A percentile compares a stretch with the other conserved stretches of the same genome.
phyloP scores from a whole-genome alignment of 2,113 vertebrate genomes.

The Mesembrinibis cayennensis region DNA sequence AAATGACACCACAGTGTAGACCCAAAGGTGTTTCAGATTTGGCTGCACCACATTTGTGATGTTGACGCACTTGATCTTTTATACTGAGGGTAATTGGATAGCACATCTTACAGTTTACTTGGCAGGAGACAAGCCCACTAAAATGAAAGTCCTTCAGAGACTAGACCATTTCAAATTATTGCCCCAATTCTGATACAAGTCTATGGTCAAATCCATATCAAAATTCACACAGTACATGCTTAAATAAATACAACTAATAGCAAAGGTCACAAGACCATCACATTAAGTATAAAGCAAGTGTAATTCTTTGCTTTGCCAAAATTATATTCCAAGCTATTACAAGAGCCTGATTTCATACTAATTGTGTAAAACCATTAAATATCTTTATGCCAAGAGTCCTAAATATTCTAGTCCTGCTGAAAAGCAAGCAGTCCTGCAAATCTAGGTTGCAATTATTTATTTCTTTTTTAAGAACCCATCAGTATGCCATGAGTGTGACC shows the following conservation, averaged over 20 bases:
- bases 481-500: not conserved
- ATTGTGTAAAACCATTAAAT: not conserved
- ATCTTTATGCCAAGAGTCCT: not conserved
- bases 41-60: not conserved
- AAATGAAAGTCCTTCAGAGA: not conserved
- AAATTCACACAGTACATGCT: not conserved
- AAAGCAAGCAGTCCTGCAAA: not conserved
- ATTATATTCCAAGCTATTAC: not conserved
- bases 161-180: not conserved
- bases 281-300: not conserved
- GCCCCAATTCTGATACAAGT: not conserved
- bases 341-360: not conserved
- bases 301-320: not conserved
- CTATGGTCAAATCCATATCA: not conserved
- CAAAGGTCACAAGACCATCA: not conserved
- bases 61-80: accelerated
- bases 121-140: not conserved
- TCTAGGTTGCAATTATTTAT: not conserved
- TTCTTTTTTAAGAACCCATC: not conserved
- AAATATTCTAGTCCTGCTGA: not conserved
- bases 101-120: not conserved
- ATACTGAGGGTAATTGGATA: not conserved
- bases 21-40: not conserved
- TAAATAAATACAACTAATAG: not conserved
- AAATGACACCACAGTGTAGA: not conserved